Base-by-base conservation (phyloP, 2,113 vertebrate genomes). In the Sceloporus undulatus region DNA sequence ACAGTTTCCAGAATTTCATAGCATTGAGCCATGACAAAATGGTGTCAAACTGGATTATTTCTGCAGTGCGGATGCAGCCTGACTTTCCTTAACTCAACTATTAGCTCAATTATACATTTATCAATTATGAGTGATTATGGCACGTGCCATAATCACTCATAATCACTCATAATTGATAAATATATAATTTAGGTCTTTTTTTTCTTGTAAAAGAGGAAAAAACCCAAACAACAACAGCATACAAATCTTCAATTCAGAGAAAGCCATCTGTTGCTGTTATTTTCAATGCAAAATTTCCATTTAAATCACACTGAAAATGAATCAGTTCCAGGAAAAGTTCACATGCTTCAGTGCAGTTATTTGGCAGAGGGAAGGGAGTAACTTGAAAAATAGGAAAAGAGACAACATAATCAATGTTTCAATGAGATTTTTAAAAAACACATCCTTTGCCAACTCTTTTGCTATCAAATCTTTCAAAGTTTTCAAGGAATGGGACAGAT, bases 341-440 rank as follows among this genome's bases (percentile, higher is more conserved):
- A 25, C 0, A 2, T 68, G 1, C 14, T 6, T 73, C 27, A 0
- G 38, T n/a, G 10, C 9, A 2, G 19, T 5, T 52, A 42, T 25
- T 0, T 0, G 0, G 38, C 56, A 70, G 21, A 19, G 27, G 13
- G 13, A 21, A 13, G 9, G 42, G 6, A 29, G 16, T 23, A 48
- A 54, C 25, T 29, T 27, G 13, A 6, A 79, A 79, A 79, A 14
- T 11, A 79, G 48, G 10, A 79, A 52, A 78, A 9, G 42, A 62
- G n/a, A 38, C 19, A 18, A 34, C 56, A 81, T 11, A 59, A 34
- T 54, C 54, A 21, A 7, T 74, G 86, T 78, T 5, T 1, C 0
- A 3, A 71, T 48, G 75, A 18, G 62, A 52, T 80, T 21, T 10
- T 4, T 18, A 40, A 85, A n/a, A 16, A 9, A 0, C 8, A 79